Base-by-base conservation (phyloP, 2,888 invertebrate species). In the Euzophera pinguis region DNA sequence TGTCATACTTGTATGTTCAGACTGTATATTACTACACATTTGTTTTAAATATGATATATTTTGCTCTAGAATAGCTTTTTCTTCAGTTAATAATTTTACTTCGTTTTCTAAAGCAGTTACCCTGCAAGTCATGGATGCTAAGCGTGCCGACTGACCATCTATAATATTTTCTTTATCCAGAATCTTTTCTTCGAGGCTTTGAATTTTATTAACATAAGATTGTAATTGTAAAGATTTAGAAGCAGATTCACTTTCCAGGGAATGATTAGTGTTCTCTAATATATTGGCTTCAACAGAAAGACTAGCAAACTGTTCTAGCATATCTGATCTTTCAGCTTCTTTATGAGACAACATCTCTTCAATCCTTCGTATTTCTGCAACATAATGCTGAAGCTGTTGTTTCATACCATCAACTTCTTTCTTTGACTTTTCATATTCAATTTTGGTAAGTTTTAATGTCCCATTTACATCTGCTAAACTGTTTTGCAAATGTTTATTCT, bases 271-370 rank as follows among this genome's bases (percentile, higher is more conserved):
- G 63, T 92, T 95, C 83, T 96, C 96, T 58, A 96, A 82, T 55
- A 93, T 91, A 49, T 94, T 94, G 2, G 95, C 95, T 81, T 96
- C 96, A 56, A 94, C 91, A 50, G 94, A 95, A 17, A 96, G 85
- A 71, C 93, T 94, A 57, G 94, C 93, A 81, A 95, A 96, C 63
- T 96, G 94, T 69, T 96, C 95, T 64, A 96, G 74, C 93, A 96
- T 93, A 73, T 95, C 95, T 54, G 93, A 93, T 53, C 96, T 91
- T 81, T 96, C 96, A 56, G 93, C 92, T 83, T 96, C 96, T 93
- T 96, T 84, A 32, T 93, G 91, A 54, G 93, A 92, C 29, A 96
- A 87, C 54, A 95, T 81, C 66, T 96, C 95, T 78, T 96, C 96
- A 56, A 94, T 94, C 64, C 95, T 91, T 69, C 95, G 93, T 12